phyloP scores from a whole-genome alignment of 2,888 invertebrate genomes.

The Pollenia griseotomentosa region DNA sequence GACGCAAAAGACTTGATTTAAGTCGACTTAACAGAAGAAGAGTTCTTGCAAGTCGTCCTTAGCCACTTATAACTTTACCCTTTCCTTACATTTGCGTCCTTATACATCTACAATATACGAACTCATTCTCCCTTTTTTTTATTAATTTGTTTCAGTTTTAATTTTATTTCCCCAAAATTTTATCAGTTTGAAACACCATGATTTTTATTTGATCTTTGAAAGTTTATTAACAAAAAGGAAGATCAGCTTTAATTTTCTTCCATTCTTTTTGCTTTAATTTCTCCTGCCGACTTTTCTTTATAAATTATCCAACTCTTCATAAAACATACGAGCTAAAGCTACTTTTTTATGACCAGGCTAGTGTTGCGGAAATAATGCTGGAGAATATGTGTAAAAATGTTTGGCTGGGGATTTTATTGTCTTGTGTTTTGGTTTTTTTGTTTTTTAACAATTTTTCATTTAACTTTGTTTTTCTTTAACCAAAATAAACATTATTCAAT shows the following conservation, averaged over 20 bases:
- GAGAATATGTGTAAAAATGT: constrained; percentile 44
- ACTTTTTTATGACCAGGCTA: constrained; percentile 36
- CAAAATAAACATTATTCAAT: constrained; percentile 69
- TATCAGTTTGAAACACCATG: constrained; percentile 53
- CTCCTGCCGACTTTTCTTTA: constrained; percentile 44
- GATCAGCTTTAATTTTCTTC: constrained; percentile 11
- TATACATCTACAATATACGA: no score
- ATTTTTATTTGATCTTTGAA: constrained; percentile 66
- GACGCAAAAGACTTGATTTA: no score
- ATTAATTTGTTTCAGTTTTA: background rate
- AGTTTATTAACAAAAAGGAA: constrained; percentile 51
- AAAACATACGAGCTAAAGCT: constrained; percentile 34
- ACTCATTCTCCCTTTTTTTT: background rate
- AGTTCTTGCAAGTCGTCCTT: no score
- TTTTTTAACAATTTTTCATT: background rate
- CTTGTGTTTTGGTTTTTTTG: constrained; percentile 19
- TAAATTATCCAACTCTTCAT: constrained; percentile 54
- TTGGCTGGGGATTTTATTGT: constrained; percentile 44
- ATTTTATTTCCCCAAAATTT: constrained; percentile 7
- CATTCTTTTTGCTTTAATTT: background rate
- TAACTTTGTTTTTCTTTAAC: constrained; percentile 4
- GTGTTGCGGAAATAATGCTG: constrained; percentile 52
- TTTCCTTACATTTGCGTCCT: no score
- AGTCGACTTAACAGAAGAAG: no score
- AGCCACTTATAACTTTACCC: no score